Conservation (phyloP, 2,888 invertebrate species). For the Loripinus fragilis region DNA sequence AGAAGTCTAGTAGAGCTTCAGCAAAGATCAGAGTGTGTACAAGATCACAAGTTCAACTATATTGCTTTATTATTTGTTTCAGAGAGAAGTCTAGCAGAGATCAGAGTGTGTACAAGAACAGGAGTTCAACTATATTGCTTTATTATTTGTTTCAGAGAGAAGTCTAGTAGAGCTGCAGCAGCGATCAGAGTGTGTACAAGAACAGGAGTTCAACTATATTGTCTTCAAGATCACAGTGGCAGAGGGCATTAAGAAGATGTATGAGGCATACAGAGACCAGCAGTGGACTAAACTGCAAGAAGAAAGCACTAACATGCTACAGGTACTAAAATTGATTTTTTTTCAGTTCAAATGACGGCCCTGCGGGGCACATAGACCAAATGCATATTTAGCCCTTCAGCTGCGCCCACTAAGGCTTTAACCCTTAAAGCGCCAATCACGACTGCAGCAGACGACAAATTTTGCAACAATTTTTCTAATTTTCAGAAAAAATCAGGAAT, state of each 20-base stretch:
- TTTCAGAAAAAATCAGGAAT: no score
- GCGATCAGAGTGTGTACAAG: background rate
- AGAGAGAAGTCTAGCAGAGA: slow-evolving; percentile 19
- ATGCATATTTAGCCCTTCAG: no score
- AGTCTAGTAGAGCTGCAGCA: slow-evolving; percentile 25
- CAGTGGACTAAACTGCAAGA: slow-evolving; percentile 44
- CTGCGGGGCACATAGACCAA: no score
- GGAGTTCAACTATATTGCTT: no score
- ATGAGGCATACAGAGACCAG: slow-evolving; percentile 31
- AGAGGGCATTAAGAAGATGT: slow-evolving; percentile 36
- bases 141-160: no score
- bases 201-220: slow-evolving; percentile 31
- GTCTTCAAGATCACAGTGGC: slow-evolving; percentile 27
- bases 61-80: slow-evolving; percentile 30
- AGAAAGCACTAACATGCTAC: slow-evolving; percentile 27
- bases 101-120: slow-evolving; percentile 30
- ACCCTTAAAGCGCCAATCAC: no score
- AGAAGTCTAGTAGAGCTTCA: slow-evolving; percentile 18
- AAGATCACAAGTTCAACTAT: slow-evolving; percentile 27
- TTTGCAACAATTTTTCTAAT: no score
- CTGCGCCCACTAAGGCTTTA: no score
- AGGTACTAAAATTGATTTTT: no score
- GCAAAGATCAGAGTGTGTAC: background rate
- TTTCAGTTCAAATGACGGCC: no score
- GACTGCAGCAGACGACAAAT: no score